phyloP scores from a whole-genome alignment of 2,888 invertebrate species.

The Acanthosoma haemorrhoidale region DNA sequence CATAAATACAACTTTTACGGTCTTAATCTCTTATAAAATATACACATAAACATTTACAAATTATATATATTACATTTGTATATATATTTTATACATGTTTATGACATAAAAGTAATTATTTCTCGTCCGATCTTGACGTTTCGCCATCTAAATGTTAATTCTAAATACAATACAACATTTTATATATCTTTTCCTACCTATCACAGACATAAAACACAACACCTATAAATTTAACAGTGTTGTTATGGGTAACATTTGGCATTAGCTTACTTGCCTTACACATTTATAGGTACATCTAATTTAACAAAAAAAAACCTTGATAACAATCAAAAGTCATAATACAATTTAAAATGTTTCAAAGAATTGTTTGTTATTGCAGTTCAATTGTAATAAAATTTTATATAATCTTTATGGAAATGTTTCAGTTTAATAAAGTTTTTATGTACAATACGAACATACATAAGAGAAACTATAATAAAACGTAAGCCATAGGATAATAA shows the following conservation, averaged over 20 bases:
- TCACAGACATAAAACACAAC: constrained; percentile 31
- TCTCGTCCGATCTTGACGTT: constrained; percentile 19
- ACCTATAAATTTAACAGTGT: constrained; percentile 20
- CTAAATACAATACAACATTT: constrained; percentile 22
- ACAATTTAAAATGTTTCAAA: neutral
- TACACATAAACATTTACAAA: constrained; percentile 26
- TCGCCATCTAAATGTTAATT: constrained; percentile 20
- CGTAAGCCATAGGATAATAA: neutral
- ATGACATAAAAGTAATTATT: constrained; percentile 16
- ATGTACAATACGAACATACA: neutral
- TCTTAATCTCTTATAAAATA: constrained; percentile 8
- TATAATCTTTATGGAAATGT: neutral
- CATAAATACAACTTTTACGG: neutral
- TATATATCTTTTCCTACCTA: constrained; percentile 22
- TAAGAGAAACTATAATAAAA: neutral
- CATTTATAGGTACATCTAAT: neutral
- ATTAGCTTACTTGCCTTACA: constrained; percentile 17
- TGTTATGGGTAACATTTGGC: constrained; percentile 27
- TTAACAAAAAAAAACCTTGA: neutral
- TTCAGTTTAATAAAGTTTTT: neutral
- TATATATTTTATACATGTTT: constrained; percentile 22
- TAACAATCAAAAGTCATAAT: constrained; percentile 5
- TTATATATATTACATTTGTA: neutral
- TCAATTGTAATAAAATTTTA: too few species aligned
- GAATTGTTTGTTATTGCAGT: neutral